Conservation (phyloP, 2,888 invertebrate genomes). For the Emmelina monodactyla region DNA sequence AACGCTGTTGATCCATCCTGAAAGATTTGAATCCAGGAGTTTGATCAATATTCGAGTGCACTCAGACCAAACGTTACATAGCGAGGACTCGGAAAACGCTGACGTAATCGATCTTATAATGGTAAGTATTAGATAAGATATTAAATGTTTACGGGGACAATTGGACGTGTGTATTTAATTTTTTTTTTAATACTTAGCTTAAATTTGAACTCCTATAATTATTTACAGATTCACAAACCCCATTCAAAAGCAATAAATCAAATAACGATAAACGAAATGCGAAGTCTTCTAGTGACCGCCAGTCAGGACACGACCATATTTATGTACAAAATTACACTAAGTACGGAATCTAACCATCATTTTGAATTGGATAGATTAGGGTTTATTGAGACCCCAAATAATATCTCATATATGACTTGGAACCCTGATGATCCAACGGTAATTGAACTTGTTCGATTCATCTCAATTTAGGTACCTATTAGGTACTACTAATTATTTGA, state of each 20-base stretch:
- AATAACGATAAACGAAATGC: slow-evolving; percentile 66
- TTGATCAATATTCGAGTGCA: slow-evolving; percentile 36
- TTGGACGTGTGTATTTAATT: no score
- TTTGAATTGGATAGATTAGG: slow-evolving; percentile 70
- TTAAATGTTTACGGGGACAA: no score
- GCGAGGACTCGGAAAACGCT: slow-evolving; percentile 33
- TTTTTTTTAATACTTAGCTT: no score
- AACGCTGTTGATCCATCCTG: slow-evolving; percentile 40
- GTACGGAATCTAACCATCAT: no score
- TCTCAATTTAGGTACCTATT: no score
- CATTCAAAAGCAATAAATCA: slow-evolving; percentile 70
- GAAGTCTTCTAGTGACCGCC: slow-evolving; percentile 70
- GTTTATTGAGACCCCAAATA: slow-evolving; percentile 69
- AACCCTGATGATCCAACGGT: slow-evolving; percentile 55
- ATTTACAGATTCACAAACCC: slow-evolving; percentile 67
- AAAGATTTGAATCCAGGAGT: slow-evolving; percentile 25
- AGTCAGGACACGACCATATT: slow-evolving; percentile 76
- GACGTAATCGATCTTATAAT: slow-evolving; percentile 43
- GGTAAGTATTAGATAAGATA: slow-evolving; percentile 21
- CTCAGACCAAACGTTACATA: slow-evolving; percentile 44
- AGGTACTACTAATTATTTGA: no score
- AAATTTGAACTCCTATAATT: not conserved
- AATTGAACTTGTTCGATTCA: no score
- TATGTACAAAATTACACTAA: slow-evolving; percentile 57
- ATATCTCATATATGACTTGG: slow-evolving; percentile 74